Evolutionary conservation across 2,888 invertebrate genomes (phyloP), one percentile per base, ranked within the genome.

Genomic region (Erebia ligea): DNA sequence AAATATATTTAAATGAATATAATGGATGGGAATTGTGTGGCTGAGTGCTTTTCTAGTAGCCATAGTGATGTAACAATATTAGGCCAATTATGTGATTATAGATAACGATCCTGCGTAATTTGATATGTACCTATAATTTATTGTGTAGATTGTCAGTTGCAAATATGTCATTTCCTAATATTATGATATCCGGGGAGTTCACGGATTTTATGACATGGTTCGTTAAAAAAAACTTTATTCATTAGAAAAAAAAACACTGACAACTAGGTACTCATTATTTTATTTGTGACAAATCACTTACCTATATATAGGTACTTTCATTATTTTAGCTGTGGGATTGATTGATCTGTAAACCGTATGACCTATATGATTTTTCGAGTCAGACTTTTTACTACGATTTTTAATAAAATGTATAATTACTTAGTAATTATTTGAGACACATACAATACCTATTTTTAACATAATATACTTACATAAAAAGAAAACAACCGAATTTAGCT

Each of bases 71-170:
- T 63, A 71, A 63, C 48, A 56, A 56, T 40, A 62, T 70, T 58
- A 67, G 9, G 13, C 34, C 63, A 56, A 68, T 68, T 68, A 68
- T 25, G 45, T 56, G 5, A 63, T 68, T 63, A 42, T 17, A 45
- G 21, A 21, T 63, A 68, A 63, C 13, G 15, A 54, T 45, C 45
- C 17, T 9, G 19, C 45, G 50, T 50, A n/a, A 50, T 50, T 50
- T 10, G n/a, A 15, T 50, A 15, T 42, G 45, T 52, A 11, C 9
- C 21, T 19, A 25, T 19, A 5, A 13, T 25, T 25, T 21, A 21
- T 21, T 56, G 21, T 56, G 56, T 13, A 17, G 56, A 17, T 56
- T 21, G 56, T 56, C 52, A 4, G 56, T 25, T 21, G 21, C 21
- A 56, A 56, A 56, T 21, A 56, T 56, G 56, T 13, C 21, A 56